phyloP scores from a whole-genome alignment of 2,113 vertebrate species.

The Dipodomys stephensi region DNA sequence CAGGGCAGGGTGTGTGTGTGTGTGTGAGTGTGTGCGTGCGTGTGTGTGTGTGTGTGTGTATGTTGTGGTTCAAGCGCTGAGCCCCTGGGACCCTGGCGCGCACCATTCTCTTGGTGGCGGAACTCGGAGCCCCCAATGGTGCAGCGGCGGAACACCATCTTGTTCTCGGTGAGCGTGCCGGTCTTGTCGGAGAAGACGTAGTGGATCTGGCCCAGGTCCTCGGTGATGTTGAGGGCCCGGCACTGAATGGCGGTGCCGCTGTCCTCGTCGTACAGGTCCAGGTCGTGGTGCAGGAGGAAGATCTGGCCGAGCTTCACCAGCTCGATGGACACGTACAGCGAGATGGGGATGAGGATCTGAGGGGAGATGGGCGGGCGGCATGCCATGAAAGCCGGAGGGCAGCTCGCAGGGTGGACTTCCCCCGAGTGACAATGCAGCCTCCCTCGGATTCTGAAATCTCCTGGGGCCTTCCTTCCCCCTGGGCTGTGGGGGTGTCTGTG shows the following conservation, averaged over 20 bases:
- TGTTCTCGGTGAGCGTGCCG: slow-evolving; percentile 91
- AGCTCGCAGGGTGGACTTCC: background rate
- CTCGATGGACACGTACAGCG: slow-evolving; percentile 90
- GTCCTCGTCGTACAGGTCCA: slow-evolving; percentile 89
- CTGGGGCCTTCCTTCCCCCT: background rate
- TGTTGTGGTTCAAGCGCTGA: too few relatives aligned
- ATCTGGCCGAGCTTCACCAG: slow-evolving; percentile 89
- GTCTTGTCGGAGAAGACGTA: slow-evolving; percentile 92
- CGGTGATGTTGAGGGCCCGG: slow-evolving; percentile 88
- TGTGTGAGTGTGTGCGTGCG: too few relatives aligned
- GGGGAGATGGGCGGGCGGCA: slow-evolving; percentile 53
- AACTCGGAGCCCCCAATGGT: slow-evolving; percentile 88
- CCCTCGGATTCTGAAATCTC: background rate
- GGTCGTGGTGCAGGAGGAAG: slow-evolving; percentile 89
- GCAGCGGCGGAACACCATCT: slow-evolving; percentile 91
- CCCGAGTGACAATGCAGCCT: background rate
- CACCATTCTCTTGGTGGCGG: slow-evolving; percentile 91
- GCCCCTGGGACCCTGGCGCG: background rate
- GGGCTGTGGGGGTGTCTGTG: background rate
- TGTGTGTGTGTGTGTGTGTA: too few relatives aligned
- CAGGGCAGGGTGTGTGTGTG: too few relatives aligned
- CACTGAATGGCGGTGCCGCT: slow-evolving; percentile 86
- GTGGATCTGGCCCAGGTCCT: slow-evolving; percentile 91
- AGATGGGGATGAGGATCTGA: slow-evolving; percentile 90
- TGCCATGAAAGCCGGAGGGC: background rate